Conservation (phyloP, 2,888 invertebrate species). For the Augochlorella aurata region DNA sequence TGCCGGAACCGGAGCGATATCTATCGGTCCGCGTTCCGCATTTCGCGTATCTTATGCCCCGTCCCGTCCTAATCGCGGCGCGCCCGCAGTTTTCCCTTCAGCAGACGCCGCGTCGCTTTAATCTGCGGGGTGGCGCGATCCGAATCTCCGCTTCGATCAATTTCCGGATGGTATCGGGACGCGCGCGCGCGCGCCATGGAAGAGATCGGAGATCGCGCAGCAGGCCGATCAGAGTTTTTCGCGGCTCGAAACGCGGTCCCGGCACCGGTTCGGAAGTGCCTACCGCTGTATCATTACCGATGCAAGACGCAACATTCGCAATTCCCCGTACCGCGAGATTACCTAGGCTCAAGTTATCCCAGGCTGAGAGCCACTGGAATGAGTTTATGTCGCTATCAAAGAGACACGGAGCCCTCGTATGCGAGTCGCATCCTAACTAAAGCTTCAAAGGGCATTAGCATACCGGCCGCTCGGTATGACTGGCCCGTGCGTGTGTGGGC, state of each 20-base stretch:
- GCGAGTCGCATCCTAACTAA: constrained; percentile 78
- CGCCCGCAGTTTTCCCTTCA: not conserved
- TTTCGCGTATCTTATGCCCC: constrained; percentile 12
- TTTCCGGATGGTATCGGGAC: not conserved
- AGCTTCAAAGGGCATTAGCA: constrained; percentile 81
- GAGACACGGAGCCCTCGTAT: constrained; percentile 78
- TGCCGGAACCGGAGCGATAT: constrained; percentile 28
- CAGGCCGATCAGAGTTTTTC: constrained; percentile 29
- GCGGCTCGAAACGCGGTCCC: not conserved
- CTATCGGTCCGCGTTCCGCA: not conserved
- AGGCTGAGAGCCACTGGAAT: constrained; percentile 78
- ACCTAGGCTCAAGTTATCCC: constrained; percentile 54
- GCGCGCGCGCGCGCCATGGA: not conserved
- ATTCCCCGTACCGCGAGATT: constrained; percentile 51
- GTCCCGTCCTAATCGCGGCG: not conserved
- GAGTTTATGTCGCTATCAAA: constrained; percentile 81
- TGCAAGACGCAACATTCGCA: constrained; percentile 52
- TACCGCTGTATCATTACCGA: constrained; percentile 57
- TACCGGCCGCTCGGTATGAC: constrained; percentile 79
- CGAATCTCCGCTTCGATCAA: constrained; percentile 21
- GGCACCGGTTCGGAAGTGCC: constrained; percentile 39
- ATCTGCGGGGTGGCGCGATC: constrained; percentile 23
- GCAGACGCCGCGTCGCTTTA: not conserved
- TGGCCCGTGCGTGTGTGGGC: constrained; percentile 80
- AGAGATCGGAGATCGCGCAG: constrained; percentile 1